A percentile compares a stretch with the other conserved stretches of the same genome.
Conservation (phyloP, 2,797 vertebrate genomes). For the Micromesistius poutassou region DNA sequence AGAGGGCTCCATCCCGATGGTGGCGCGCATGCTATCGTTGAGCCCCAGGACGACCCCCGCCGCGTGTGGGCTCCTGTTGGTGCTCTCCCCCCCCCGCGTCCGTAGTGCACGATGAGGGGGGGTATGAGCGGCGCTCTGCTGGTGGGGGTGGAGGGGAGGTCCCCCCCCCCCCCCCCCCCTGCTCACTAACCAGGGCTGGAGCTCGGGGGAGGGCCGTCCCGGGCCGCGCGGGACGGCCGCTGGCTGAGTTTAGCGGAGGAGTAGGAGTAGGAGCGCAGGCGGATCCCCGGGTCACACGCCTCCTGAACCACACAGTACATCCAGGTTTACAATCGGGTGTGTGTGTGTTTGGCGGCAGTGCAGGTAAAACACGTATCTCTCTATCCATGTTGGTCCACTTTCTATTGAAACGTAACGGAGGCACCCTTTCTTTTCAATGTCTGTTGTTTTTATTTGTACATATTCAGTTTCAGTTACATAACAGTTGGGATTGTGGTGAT, state of each 20-base stretch:
- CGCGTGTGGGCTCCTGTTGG: neutral
- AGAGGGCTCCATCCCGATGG: constrained; percentile 10
- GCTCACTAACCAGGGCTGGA: constrained; percentile 65
- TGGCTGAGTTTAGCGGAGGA: constrained; percentile 84
- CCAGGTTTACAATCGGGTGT: neutral
- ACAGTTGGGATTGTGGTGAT: neutral
- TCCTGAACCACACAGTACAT: constrained; percentile 64
- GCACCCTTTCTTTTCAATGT: neutral
- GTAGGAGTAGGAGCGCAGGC: constrained; percentile 92
- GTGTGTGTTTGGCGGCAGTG: neutral
- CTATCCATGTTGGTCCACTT: neutral
- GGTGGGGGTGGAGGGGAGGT: neutral
- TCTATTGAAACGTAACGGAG: neutral
- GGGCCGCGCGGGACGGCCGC: constrained; percentile 66
- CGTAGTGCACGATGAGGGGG: neutral
- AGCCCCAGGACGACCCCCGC: no score
- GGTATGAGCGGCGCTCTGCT: neutral
- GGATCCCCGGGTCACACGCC: constrained; percentile 68
- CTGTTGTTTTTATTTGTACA: neutral
- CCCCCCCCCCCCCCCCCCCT: no score
- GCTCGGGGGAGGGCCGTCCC: constrained; percentile 62
- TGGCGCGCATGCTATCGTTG: constrained; percentile 13
- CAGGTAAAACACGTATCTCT: neutral
- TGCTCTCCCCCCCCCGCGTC: no score
- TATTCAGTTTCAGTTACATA: no score